These are phyloP conservation scores for Villa cingulata DNA, from an alignment of 2,888 invertebrate genomes.

Conservation along the genomic window DNA sequence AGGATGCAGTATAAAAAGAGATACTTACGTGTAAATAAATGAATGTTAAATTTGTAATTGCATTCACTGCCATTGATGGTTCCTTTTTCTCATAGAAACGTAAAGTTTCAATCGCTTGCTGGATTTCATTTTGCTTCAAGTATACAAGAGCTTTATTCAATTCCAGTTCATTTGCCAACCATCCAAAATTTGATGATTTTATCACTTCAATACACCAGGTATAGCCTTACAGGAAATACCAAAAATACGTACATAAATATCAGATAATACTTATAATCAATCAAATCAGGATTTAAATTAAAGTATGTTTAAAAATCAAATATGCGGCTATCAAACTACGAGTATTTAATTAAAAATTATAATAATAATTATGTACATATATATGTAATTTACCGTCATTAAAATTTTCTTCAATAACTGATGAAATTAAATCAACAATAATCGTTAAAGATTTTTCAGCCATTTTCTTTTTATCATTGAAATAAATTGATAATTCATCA, in stretches of 20 bases:
- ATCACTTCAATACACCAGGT: slow-evolving; percentile 90
- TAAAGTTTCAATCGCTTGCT: slow-evolving; percentile 67
- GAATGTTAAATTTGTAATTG: slow-evolving; percentile 74
- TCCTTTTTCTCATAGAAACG: slow-evolving; percentile 78
- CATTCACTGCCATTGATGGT: slow-evolving; percentile 68
- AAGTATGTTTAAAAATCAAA: too few species aligned
- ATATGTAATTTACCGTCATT: slow-evolving; percentile 40
- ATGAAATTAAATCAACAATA: slow-evolving; percentile 79
- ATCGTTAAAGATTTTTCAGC: slow-evolving; percentile 73
- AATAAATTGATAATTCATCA: slow-evolving; percentile 61
- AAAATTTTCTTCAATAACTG: slow-evolving; percentile 59
- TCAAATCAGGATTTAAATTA: too few species aligned
- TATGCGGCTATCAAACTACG: too few species aligned
- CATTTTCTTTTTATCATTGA: slow-evolving; percentile 53
- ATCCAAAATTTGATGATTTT: slow-evolving; percentile 73
- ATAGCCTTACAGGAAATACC: slow-evolving; percentile 28
- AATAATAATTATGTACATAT: too few species aligned
- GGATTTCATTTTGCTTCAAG: slow-evolving; percentile 65
- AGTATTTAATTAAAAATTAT: too few species aligned
- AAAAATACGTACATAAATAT: neutral
- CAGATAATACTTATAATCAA: neutral
- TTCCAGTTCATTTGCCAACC: slow-evolving; percentile 75
- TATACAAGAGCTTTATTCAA: slow-evolving; percentile 81
- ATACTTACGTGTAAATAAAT: slow-evolving; percentile 41
- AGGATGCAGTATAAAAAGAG: too few species aligned